phyloP scores from a whole-genome alignment of 2,888 invertebrate species.

The Drosophila algonquin region DNA sequence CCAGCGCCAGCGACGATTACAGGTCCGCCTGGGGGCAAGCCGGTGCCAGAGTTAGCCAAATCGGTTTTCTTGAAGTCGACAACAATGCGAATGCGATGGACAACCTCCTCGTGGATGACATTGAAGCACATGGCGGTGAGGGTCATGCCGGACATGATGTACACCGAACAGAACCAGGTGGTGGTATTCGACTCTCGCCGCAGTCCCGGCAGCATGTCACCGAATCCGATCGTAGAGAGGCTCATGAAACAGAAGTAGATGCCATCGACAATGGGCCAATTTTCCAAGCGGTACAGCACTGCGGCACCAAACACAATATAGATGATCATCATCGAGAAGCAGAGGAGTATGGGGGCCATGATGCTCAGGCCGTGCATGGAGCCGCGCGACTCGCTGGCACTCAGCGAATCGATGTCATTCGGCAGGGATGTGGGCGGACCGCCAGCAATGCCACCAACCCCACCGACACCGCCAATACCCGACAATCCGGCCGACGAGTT shows the following conservation, averaged over 20 bases:
- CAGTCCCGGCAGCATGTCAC: constrained; percentile 91
- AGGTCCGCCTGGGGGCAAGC: not conserved
- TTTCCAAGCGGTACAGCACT: constrained; percentile 94
- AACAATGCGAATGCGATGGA: constrained; percentile 90
- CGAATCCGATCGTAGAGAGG: constrained; percentile 95
- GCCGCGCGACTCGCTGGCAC: constrained; percentile 89
- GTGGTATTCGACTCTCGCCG: constrained; percentile 86
- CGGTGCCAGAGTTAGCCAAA: constrained; percentile 14
- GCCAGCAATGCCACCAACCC: not conserved
- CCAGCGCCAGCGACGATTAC: not conserved
- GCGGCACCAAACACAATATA: constrained; percentile 96
- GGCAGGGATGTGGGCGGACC: constrained; percentile 1
- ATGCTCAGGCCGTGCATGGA: constrained; percentile 92
- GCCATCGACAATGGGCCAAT: constrained; percentile 94
- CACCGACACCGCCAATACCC: not conserved
- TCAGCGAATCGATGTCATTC: constrained; percentile 87
- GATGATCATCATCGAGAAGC: constrained; percentile 94
- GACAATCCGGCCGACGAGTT: constrained; percentile 6
- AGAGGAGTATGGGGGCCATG: constrained; percentile 94
- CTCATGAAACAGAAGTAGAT: constrained; percentile 98
- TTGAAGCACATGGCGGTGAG: constrained; percentile 96
- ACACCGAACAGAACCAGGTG: constrained; percentile 94
- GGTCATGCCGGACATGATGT: constrained; percentile 94
- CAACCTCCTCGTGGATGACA: constrained; percentile 94
- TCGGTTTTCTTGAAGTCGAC: constrained; percentile 82